These are phyloP conservation scores for Odontamblyopus rebecca DNA, from an alignment of 2,797 vertebrate species.

Conservation along the genomic window DNA sequence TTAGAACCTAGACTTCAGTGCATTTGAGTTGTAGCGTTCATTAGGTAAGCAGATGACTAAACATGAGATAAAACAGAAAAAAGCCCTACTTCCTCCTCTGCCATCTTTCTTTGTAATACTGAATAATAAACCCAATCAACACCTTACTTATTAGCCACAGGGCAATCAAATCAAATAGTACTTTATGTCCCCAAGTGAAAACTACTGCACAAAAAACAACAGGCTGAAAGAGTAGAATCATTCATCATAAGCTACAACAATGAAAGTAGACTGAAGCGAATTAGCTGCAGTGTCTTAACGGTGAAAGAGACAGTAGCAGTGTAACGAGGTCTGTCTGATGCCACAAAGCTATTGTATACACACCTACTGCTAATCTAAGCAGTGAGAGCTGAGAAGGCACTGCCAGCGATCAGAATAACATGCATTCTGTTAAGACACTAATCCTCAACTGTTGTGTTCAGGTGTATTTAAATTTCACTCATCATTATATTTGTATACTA, in stretches of 20 bases:
- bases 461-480: background rate
- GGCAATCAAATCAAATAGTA: background rate
- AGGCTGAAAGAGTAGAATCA: background rate
- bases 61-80: background rate
- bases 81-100: background rate
- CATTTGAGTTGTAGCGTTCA: background rate
- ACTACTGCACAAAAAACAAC: background rate
- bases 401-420: background rate
- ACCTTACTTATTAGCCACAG: background rate
- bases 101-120: background rate
- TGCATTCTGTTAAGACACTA: background rate
- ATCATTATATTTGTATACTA: background rate
- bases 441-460: background rate
- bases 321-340: background rate
- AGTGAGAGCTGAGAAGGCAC: background rate
- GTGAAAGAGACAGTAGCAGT: background rate
- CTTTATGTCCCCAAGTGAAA: background rate
- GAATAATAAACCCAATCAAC: background rate
- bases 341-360: background rate
- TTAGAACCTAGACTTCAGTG: background rate
- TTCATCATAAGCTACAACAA: background rate
- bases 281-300: background rate
- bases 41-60: background rate
- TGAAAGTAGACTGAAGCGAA: background rate
- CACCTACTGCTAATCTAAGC: background rate